Percentiles rank a stretch among this genome's conserved stretches.
Evolutionary conservation across 2,797 vertebrate genomes (phyloP).

Genomic region (Phataginus tricuspis): DNA sequence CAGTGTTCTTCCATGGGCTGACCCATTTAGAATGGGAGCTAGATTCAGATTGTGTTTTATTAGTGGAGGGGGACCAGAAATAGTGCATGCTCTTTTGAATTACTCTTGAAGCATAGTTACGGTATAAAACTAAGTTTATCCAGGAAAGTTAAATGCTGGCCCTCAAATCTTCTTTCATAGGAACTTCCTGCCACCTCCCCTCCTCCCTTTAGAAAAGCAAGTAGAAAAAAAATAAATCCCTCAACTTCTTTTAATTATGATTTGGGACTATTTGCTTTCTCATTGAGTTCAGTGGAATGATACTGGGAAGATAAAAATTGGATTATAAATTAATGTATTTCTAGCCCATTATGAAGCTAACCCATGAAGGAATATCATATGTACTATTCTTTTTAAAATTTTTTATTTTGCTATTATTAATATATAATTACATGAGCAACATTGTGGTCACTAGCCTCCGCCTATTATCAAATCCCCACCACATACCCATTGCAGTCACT

Average conservation of each 20-base stretch:
- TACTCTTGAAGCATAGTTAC: not conserved
- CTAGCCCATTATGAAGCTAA: not conserved
- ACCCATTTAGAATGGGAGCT: constrained; percentile 4
- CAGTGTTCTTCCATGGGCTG: constrained; percentile 23
- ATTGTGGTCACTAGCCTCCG: too few species aligned
- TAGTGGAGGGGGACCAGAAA: constrained; percentile 1
- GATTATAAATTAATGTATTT: not conserved
- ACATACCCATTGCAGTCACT: too few species aligned
- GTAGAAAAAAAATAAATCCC: not conserved
- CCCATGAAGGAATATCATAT: not conserved
- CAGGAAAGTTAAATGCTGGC: not conserved
- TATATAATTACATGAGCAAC: too few species aligned
- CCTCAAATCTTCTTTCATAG: not conserved
- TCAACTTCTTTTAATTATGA: not conserved
- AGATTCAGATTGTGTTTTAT: constrained; percentile 32
- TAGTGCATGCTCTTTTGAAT: not conserved
- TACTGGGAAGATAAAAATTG: not conserved
- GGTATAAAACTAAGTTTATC: constrained; percentile 1
- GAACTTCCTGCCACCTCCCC: not conserved
- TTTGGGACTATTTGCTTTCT: not conserved
- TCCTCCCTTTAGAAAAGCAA: not conserved
- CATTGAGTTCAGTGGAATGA: not conserved
- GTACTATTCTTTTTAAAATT: constrained; percentile 7
- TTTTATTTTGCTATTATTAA: too few species aligned
- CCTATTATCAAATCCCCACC: accelerated